These are phyloP conservation scores for Pseudomyrmex sp. DNA, from an alignment of 1,140 invertebrate genomes.

Conservation along the genomic window DNA sequence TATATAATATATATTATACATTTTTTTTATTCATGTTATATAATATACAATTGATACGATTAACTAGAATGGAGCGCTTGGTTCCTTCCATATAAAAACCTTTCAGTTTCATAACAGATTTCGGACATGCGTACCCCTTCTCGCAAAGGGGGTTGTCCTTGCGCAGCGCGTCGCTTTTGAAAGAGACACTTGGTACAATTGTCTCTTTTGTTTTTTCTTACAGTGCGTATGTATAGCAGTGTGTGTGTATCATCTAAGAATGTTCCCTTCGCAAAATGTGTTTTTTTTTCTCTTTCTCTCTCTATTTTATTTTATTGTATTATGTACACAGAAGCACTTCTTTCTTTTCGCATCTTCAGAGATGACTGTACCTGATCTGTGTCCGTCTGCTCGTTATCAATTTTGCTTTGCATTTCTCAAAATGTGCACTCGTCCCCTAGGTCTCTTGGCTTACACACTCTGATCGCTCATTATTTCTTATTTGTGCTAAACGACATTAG, in stretches of 20 bases:
- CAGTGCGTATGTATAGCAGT: constrained; percentile 65
- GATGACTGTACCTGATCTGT: constrained; percentile 69
- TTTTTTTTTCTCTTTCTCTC: background rate
- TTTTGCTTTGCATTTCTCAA: constrained; percentile 41
- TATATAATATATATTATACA: too few species aligned
- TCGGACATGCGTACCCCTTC: background rate
- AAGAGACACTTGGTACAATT: constrained; percentile 10
- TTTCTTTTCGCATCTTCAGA: constrained; percentile 58
- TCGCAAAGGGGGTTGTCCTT: background rate
- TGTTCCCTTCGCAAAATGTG: constrained; percentile 61
- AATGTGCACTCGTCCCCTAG: too few species aligned
- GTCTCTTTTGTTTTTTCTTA: constrained; percentile 34
- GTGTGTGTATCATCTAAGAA: constrained; percentile 57
- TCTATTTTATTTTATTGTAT: constrained; percentile 41
- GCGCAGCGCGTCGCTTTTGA: background rate
- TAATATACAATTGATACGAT: background rate
- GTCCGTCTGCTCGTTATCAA: constrained; percentile 31
- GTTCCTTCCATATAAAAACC: constrained; percentile 13
- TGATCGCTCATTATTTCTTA: constrained; percentile 56
- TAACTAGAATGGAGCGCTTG: background rate
- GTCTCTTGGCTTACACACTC: constrained; percentile 4
- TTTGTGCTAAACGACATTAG: constrained; percentile 84
- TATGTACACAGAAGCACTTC: constrained; percentile 78
- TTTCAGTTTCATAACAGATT: background rate
- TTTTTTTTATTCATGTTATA: too few species aligned